Evolutionary conservation across 2,888 invertebrate species (phyloP).

Genomic region (Asteroscopus sphinx): DNA sequence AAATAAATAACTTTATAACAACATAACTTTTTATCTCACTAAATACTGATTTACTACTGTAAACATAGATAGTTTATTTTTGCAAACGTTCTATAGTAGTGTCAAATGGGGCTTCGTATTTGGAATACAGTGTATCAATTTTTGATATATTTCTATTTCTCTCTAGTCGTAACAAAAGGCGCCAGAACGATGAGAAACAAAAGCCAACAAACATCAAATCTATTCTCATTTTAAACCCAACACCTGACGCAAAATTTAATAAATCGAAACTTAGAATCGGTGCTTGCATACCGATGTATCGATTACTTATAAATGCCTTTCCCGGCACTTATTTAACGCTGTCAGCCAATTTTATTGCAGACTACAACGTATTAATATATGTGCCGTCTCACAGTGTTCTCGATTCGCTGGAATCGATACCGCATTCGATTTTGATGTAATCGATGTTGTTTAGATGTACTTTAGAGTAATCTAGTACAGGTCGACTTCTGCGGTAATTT

Average conservation of each 20-base stretch:
- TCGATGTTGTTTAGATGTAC: slow-evolving; percentile 63
- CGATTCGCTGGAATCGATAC: slow-evolving; percentile 75
- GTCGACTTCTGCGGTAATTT: slow-evolving; percentile 39
- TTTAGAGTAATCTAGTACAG: slow-evolving; percentile 54
- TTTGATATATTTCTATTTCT: too few relatives aligned
- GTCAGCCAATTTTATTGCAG: slow-evolving; percentile 79
- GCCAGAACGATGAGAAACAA: slow-evolving; percentile 25
- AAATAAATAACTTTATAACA: too few relatives aligned
- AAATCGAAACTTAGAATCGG: slow-evolving; percentile 77
- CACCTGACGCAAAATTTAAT: slow-evolving; percentile 66
- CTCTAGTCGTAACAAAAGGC: too few relatives aligned
- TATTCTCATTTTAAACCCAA: slow-evolving; percentile 57
- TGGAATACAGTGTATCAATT: too few relatives aligned
- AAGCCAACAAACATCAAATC: slow-evolving; percentile 43
- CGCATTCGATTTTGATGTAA: slow-evolving; percentile 71
- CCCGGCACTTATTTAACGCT: slow-evolving; percentile 84
- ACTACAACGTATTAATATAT: slow-evolving; percentile 74
- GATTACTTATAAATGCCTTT: slow-evolving; percentile 86
- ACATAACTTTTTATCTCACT: too few relatives aligned
- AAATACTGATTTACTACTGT: too few relatives aligned
- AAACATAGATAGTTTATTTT: too few relatives aligned
- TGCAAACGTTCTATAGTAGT: too few relatives aligned
- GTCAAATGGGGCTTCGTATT: too few relatives aligned
- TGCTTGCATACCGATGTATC: slow-evolving; percentile 82
- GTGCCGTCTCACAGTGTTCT: slow-evolving; percentile 66